Base-by-base conservation (phyloP, 2,888 invertebrate species). In the Phorcus lineatus region DNA sequence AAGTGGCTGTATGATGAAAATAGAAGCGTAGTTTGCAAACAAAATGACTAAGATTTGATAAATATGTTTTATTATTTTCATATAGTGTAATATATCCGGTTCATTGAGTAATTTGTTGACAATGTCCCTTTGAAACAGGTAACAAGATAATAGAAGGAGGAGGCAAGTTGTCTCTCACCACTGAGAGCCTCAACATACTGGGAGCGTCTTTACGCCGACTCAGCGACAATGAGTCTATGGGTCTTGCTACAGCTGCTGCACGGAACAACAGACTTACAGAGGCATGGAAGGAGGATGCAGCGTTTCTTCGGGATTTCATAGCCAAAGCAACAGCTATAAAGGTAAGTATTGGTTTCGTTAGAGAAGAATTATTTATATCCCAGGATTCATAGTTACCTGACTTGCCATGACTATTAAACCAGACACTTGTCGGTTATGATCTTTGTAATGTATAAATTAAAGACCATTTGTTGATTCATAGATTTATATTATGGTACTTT, bases 121-220 rank as follows among this genome's bases (percentile, higher is more conserved):
- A 22, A 13, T 57, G 57, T 57, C 11, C 57, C 57, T 57, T 70
- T 78, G 74, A 82, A 86, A 19, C 87, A 91, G 91, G 89, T 31
- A 88, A 90, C 67, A 86, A 84, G 75, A 88, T 92, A 36, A 81
- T 91, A 19, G 86, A 83, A 53, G 91, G 91, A 6, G 86, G 87
- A 28, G 86, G 88, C 40, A 88, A 87, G 36, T 83, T 92, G 17
- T 88, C 89, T 53, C 85, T 92, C 36, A 91, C 92, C 0, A 89
- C 91, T 22, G 85, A 87, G 47, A 90, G 88, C 7, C 83, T 92
- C 52, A 82, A 82, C 62, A 81, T 87, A 36, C 79, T 91, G n/a
- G 86, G 87, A 24, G 78, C 84, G 1, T 85, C 84, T 11, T 89
- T 90, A 57, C 81, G 86, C 2, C 53, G 85, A 24, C 84, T 86